These are phyloP conservation scores for Pseudopipra pipra DNA, from an alignment of 2,113 vertebrate species.

Conservation along the genomic window DNA sequence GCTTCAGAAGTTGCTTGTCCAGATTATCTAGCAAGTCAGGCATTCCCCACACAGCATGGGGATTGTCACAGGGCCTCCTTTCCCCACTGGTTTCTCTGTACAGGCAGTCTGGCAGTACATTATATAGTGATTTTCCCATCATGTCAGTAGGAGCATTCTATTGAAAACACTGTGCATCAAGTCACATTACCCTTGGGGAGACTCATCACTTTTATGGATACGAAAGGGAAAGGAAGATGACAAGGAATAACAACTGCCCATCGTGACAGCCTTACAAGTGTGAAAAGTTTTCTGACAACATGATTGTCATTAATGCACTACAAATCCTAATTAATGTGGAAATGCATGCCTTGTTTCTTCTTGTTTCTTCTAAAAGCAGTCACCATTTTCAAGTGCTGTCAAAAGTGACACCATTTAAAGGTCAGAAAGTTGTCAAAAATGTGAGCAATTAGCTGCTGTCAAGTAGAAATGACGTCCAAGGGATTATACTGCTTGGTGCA, in stretches of 20 bases:
- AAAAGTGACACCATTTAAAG: conserved; percentile 8
- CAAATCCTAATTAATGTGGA: conserved; percentile 37
- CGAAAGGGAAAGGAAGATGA: neutral
- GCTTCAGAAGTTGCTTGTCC: neutral
- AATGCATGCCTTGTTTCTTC: neutral
- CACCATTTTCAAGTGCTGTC: conserved; percentile 6
- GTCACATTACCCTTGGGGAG: neutral
- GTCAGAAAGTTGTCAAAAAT: conserved; percentile 16
- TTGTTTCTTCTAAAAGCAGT: neutral
- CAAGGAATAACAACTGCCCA: conserved; percentile 5
- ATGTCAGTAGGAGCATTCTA: neutral
- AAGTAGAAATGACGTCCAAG: neutral
- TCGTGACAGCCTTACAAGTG: neutral
- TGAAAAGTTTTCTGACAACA: neutral
- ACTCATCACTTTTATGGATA: neutral
- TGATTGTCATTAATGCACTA: conserved; percentile 30
- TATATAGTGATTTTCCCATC: neutral
- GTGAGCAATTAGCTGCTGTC: conserved; percentile 19
- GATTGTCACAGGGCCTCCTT: neutral
- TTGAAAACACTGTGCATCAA: neutral
- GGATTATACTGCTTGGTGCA: neutral
- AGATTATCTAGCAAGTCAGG: neutral
- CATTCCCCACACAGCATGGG: accelerated
- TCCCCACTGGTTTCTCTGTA: neutral
- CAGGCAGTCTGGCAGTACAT: neutral